phyloP scores from a whole-genome alignment of 1,140 invertebrate genomes.

The Heliconius hewitsoni region DNA sequence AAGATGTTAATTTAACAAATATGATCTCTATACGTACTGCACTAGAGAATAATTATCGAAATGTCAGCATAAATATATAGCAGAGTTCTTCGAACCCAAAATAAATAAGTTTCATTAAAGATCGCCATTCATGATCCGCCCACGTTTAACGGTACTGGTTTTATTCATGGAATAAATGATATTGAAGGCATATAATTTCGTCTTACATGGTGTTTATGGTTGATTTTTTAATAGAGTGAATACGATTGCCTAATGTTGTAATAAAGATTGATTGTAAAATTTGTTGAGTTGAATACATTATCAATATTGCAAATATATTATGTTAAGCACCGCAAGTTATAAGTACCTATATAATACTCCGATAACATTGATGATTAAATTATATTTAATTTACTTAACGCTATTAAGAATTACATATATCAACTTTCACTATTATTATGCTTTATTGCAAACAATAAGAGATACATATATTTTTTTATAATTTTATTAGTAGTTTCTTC shows the following conservation, averaged over 20 bases:
- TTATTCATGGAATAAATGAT: conserved; percentile 35
- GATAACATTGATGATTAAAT: too few relatives aligned
- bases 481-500: neutral
- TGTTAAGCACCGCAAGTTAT: too few relatives aligned
- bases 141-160: conserved; percentile 52
- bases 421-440: too few relatives aligned
- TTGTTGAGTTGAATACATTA: neutral
- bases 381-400: too few relatives aligned
- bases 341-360: too few relatives aligned
- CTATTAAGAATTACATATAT: too few relatives aligned
- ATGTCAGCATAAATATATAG: conserved; percentile 38
- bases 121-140: conserved; percentile 51
- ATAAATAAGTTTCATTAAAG: conserved; percentile 51
- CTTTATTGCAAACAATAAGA: neutral
- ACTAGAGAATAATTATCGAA: conserved; percentile 32
- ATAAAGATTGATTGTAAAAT: conserved; percentile 15
- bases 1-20: conserved; percentile 14
- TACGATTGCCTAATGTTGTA: conserved; percentile 21
- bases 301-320: neutral
- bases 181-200: conserved; percentile 26
- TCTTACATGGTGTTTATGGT: conserved; percentile 29
- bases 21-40: conserved; percentile 20
- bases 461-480: neutral
- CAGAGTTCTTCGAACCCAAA: conserved; percentile 44
- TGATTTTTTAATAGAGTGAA: conserved; percentile 13